phyloP scores from a whole-genome alignment of 2,888 invertebrate genomes.

The Chaetogeoica ovagalla region DNA sequence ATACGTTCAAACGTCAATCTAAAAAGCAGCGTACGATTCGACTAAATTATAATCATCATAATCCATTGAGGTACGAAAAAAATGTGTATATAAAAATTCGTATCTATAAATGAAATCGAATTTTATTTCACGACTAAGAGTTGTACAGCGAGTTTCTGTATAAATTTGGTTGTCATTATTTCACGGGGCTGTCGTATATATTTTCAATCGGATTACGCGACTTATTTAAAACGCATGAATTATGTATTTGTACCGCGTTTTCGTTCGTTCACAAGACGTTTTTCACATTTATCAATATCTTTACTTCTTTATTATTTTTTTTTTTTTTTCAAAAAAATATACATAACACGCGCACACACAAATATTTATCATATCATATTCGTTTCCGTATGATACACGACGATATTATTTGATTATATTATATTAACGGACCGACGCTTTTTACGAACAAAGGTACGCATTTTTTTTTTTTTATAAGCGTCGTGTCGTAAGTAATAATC shows the following conservation, averaged over 20 bases:
- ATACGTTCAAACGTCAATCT: not conserved
- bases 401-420: no score
- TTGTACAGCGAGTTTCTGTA: not conserved
- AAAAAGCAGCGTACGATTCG: not conserved
- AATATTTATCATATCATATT: not conserved
- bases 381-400: no score
- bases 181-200: conserved; percentile 1
- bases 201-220: conserved; percentile 35
- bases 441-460: no score
- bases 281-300: not conserved
- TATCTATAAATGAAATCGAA: conserved; percentile 35
- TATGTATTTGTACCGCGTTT: conserved; percentile 23
- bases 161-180: conserved; percentile 46
- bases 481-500: no score
- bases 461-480: no score
- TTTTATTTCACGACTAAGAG: conserved; percentile 7
- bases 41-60: conserved; percentile 14
- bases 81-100: conserved; percentile 3
- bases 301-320: no score
- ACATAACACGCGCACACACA: not conserved
- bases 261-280: conserved; percentile 16
- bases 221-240: conserved; percentile 34
- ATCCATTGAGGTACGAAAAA: conserved; percentile 15
- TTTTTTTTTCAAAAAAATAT: not conserved
- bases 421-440: no score